phyloP scores from a whole-genome alignment of 2,888 invertebrate genomes.

The Hypolimnas misippus region DNA sequence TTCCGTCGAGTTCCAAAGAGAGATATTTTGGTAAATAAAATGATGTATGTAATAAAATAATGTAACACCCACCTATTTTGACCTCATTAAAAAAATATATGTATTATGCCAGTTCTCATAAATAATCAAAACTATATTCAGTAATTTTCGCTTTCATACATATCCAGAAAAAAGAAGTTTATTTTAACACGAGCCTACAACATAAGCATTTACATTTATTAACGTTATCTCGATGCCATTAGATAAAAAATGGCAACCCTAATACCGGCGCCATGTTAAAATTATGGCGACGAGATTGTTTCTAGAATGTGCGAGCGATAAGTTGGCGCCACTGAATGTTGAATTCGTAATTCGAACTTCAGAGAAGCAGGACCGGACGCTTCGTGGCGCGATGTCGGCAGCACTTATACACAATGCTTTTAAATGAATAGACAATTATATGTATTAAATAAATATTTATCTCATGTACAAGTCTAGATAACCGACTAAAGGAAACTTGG shows the following conservation, averaged over 20 bases:
- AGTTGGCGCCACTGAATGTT: slow-evolving; percentile 49
- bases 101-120: too few species aligned
- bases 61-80: too few species aligned
- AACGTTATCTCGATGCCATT: not conserved
- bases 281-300: slow-evolving; percentile 40
- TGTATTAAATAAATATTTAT: slow-evolving; percentile 12
- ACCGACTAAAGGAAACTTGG: not conserved
- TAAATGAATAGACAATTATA: slow-evolving; percentile 35
- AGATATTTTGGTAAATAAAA: too few species aligned
- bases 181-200: too few species aligned
- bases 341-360: slow-evolving; percentile 56
- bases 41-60: too few species aligned
- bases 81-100: too few species aligned
- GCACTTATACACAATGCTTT: slow-evolving; percentile 37
- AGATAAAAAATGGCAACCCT: slow-evolving; percentile 22
- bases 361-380: slow-evolving; percentile 56
- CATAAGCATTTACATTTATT: not conserved
- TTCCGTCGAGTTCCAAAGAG: too few species aligned
- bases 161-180: too few species aligned
- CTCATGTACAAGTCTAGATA: too few species aligned
- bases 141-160: too few species aligned
- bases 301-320: slow-evolving; percentile 45
- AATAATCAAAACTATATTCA: too few species aligned
- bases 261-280: slow-evolving; percentile 37
- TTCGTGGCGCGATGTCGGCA: slow-evolving; percentile 40